Conservation (phyloP, 2,888 invertebrate species). For the Pegoplata infirma region DNA sequence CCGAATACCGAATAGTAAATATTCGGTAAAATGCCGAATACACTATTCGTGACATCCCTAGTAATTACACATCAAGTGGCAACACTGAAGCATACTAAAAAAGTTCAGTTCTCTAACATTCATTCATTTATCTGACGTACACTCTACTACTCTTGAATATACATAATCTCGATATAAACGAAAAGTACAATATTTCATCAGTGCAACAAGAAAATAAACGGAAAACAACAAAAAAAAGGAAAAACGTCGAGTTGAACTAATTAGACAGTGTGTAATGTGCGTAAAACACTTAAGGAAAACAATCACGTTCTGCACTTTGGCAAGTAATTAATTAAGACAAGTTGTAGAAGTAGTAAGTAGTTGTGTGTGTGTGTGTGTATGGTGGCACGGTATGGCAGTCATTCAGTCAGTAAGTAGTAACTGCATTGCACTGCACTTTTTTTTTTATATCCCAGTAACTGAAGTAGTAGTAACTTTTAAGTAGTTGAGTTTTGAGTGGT, state of each 20-base stretch:
- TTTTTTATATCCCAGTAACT: neutral
- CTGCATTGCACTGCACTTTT: neutral
- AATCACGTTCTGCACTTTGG: constrained; percentile 67
- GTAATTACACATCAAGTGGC: too few species aligned
- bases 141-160: neutral
- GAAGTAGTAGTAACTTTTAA: neutral
- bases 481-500: neutral
- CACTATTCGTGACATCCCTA: too few species aligned
- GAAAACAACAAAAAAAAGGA: constrained; percentile 11
- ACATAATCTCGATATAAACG: neutral
- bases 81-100: too few species aligned
- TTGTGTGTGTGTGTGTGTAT: too few species aligned
- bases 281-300: constrained; percentile 66
- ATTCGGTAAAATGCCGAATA: too few species aligned
- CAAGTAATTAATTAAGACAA: constrained; percentile 68
- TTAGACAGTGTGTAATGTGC: constrained; percentile 67
- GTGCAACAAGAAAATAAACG: too few species aligned
- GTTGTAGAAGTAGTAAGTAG: constrained; percentile 37
- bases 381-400: too few species aligned
- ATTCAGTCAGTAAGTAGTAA: neutral
- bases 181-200: constrained; percentile 35
- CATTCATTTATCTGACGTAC: neutral
- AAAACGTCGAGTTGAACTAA: constrained; percentile 63
- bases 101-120: constrained; percentile 17
- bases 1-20: too few species aligned